Evolutionary conservation across 2,113 vertebrate species (phyloP).

Genomic region (Microcebus ravelobensis): DNA sequence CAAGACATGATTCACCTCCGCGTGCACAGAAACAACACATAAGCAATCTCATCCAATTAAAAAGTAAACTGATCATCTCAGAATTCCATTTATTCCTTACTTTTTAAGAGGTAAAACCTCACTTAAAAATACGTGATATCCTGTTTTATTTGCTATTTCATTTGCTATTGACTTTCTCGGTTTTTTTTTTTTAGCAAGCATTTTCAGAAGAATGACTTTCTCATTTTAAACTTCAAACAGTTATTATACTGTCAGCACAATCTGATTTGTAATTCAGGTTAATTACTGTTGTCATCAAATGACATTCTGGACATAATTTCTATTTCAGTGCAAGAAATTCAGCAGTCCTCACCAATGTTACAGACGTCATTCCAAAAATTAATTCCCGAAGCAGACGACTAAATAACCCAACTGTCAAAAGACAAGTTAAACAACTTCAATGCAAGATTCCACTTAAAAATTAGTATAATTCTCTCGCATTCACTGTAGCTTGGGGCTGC

Average conservation of each 20-base stretch:
- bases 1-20: not conserved
- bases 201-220: not conserved
- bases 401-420: slow-evolving; percentile 68
- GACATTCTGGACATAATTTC: slow-evolving; percentile 42
- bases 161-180: not conserved
- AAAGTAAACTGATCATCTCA: not conserved
- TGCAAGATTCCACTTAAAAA: slow-evolving; percentile 44
- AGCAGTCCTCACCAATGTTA: not conserved
- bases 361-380: slow-evolving; percentile 53
- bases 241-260: not conserved
- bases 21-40: not conserved
- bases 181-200: not conserved
- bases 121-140: not conserved
- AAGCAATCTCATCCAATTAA: not conserved
- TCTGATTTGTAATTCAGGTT: slow-evolving; percentile 35
- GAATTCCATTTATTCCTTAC: not conserved
- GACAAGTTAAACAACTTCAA: slow-evolving; percentile 22
- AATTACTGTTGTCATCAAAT: slow-evolving; percentile 49
- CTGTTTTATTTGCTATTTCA: not conserved
- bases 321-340: slow-evolving; percentile 45
- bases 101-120: not conserved
- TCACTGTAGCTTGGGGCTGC: slow-evolving; percentile 43
- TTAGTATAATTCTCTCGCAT: slow-evolving; percentile 13
- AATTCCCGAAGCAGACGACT: slow-evolving; percentile 69
- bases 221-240: not conserved